Conservation (phyloP, 2,113 vertebrate genomes). For the Haemorhous mexicanus region DNA sequence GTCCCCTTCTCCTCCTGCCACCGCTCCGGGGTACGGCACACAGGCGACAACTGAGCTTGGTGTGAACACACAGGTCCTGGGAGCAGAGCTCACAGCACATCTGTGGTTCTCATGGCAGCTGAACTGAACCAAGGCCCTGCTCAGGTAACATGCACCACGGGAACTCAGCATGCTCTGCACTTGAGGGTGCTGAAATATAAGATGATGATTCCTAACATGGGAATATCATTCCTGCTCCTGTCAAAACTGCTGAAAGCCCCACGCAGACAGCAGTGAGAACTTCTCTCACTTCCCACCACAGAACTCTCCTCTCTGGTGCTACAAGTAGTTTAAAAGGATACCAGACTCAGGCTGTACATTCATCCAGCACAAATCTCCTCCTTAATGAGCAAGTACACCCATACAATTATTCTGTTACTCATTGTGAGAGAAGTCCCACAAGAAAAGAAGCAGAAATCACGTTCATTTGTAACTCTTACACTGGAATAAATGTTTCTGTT, state of each 20-base stretch:
- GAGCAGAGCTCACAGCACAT: fast-evolving
- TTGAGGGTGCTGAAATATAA: fast-evolving
- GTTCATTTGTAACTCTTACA: not conserved
- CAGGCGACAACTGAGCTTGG: fast-evolving
- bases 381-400: not conserved
- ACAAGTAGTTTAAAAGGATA: not conserved
- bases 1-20: not conserved
- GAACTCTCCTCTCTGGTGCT: not conserved
- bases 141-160: fast-evolving
- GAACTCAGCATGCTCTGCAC: not conserved
- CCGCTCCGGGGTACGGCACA: fast-evolving
- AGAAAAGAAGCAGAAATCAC: not conserved
- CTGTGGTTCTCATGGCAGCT: fast-evolving
- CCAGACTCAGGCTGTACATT: not conserved
- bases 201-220: not conserved
- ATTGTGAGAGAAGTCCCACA: fast-evolving
- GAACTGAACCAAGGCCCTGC: not conserved
- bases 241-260: not conserved
- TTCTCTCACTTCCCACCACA: not conserved
- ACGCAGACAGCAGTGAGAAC: fast-evolving
- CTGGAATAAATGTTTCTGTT: not conserved
- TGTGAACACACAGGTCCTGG: fast-evolving
- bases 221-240: not conserved
- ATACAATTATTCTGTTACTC: not conserved
- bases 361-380: not conserved